Evolutionary conservation across 1,140 invertebrate genomes (phyloP).

Genomic region (Protaetia brevitarsis): DNA sequence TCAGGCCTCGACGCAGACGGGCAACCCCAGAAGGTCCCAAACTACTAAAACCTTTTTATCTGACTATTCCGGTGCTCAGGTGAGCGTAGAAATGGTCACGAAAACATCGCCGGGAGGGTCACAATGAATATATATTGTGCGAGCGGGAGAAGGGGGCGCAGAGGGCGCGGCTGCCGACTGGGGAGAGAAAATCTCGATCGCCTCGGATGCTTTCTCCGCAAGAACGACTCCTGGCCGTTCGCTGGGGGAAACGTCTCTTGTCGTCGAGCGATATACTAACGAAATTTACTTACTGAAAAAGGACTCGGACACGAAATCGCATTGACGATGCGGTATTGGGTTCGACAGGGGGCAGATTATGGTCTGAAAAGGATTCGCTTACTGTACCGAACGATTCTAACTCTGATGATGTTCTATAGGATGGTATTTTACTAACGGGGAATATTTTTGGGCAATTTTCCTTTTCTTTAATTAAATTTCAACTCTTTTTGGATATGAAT

Average conservation of each 20-base stretch:
- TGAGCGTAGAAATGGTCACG: slow-evolving; percentile 39
- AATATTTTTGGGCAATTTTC: neutral
- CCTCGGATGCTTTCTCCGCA: slow-evolving; percentile 23
- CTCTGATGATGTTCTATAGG: too few species aligned
- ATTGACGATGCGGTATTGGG: neutral
- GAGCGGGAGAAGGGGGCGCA: slow-evolving; percentile 8
- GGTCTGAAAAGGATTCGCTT: too few species aligned
- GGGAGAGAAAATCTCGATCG: slow-evolving; percentile 17
- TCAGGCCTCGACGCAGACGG: slow-evolving; percentile 30
- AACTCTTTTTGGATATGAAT: slow-evolving; percentile 5
- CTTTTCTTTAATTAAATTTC: slow-evolving; percentile 5
- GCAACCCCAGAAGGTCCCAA: slow-evolving; percentile 34
- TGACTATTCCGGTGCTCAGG: slow-evolving; percentile 35
- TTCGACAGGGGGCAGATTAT: neutral
- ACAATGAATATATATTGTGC: slow-evolving; percentile 40
- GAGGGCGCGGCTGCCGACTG: neutral
- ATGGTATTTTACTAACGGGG: too few species aligned
- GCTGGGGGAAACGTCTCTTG: neutral
- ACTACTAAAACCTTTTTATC: slow-evolving; percentile 41
- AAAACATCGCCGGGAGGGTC: slow-evolving; percentile 36
- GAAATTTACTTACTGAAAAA: neutral
- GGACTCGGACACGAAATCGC: neutral
- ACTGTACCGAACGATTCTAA: too few species aligned
- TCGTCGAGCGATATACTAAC: neutral
- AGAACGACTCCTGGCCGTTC: slow-evolving; percentile 19